These are phyloP conservation scores for Nothoprocta perdicaria DNA, from an alignment of 2,113 vertebrate genomes.

Conservation along the genomic window DNA sequence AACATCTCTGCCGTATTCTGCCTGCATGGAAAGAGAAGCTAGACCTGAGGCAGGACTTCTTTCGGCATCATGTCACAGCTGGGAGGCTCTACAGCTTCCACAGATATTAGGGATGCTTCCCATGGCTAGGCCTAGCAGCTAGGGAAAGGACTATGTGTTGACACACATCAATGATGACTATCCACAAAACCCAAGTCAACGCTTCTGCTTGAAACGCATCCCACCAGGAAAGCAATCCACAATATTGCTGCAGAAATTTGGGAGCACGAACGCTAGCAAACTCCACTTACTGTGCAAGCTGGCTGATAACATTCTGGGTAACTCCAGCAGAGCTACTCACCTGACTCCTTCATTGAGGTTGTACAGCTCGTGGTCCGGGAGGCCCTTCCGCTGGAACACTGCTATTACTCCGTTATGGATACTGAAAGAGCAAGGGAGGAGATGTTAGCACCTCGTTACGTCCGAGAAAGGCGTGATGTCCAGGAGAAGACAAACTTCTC, in stretches of 20 bases:
- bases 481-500: neutral
- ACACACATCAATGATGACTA: neutral
- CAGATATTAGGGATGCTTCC: neutral
- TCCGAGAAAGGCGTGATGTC: neutral
- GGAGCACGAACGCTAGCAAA: fast-evolving
- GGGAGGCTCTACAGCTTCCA: neutral
- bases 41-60: neutral
- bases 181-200: neutral
- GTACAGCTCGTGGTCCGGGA: slow-evolving; percentile 94
- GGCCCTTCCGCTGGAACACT: slow-evolving; percentile 92
- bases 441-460: neutral
- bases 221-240: neutral
- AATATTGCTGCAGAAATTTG: neutral
- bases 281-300: neutral
- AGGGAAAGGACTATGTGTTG: neutral
- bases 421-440: slow-evolving; percentile 74
- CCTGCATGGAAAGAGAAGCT: neutral
- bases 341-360: slow-evolving; percentile 96
- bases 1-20: neutral
- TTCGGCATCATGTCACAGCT: fast-evolving
- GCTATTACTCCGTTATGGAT: slow-evolving; percentile 95
- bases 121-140: neutral
- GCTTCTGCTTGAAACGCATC: neutral
- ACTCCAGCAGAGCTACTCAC: slow-evolving; percentile 74
- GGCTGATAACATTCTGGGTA: neutral